These are phyloP conservation scores for Cinara cedri DNA, from an alignment of 2,888 invertebrate genomes.

Conservation along the genomic window DNA sequence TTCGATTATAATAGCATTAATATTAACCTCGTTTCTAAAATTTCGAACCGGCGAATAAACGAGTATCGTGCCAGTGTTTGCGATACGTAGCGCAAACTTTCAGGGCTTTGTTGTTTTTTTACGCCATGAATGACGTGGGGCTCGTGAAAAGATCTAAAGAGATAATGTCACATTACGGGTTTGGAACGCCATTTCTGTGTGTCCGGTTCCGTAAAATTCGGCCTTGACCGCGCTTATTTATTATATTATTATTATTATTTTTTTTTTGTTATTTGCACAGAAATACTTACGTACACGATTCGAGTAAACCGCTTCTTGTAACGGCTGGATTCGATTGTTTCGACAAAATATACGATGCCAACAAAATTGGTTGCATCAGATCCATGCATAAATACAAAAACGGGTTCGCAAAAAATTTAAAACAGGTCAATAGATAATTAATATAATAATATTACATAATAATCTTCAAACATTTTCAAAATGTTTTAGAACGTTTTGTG, in stretches of 20 bases:
- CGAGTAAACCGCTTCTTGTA: conserved; percentile 72
- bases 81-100: conserved; percentile 76
- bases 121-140: conserved; percentile 76
- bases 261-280: conserved; percentile 62
- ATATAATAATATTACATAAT: too few species aligned
- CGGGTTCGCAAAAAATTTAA: conserved; percentile 43
- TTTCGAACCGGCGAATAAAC: conserved; percentile 73
- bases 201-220: conserved; percentile 57
- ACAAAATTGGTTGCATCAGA: conserved; percentile 60
- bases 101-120: conserved; percentile 78
- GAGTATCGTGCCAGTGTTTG: conserved; percentile 75
- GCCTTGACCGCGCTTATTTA: too few species aligned
- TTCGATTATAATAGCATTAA: too few species aligned
- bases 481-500: too few species aligned
- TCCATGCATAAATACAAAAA: conserved; percentile 57
- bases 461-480: too few species aligned
- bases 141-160: conserved; percentile 73
- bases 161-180: conserved; percentile 66
- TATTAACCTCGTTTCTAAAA: conserved; percentile 64
- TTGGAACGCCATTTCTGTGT: conserved; percentile 70
- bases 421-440: conserved; percentile 54
- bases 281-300: conserved; percentile 67
- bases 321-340: conserved; percentile 72
- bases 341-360: conserved; percentile 67
- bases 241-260: neutral